Percentiles rank a stretch among this genome's conserved stretches.
phyloP scores from a whole-genome alignment of 2,797 vertebrate genomes.

The Hoplostethus atlanticus region DNA sequence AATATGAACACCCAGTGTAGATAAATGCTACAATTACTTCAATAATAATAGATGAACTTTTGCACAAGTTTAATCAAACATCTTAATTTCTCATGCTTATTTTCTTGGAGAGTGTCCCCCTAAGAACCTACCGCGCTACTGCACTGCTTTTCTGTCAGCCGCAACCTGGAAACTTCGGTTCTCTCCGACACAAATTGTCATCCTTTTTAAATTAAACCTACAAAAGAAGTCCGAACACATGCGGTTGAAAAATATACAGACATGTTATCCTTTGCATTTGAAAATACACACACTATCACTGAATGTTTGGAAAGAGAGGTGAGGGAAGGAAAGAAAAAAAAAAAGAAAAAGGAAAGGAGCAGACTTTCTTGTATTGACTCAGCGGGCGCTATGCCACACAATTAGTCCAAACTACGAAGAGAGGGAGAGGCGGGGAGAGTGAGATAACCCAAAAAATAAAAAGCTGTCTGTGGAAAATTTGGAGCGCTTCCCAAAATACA shows the following conservation, averaged over 20 bases:
- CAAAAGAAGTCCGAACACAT: slow-evolving; percentile 69
- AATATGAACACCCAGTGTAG: slow-evolving; percentile 31
- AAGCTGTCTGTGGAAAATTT: slow-evolving; percentile 83
- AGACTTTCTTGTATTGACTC: slow-evolving; percentile 77
- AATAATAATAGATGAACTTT: slow-evolving; percentile 56
- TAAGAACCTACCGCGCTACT: slow-evolving; percentile 56
- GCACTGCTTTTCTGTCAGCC: slow-evolving; percentile 58
- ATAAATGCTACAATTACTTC: slow-evolving; percentile 58
- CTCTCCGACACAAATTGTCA: slow-evolving; percentile 62
- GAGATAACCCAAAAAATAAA: slow-evolving; percentile 84
- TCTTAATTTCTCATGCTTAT: slow-evolving; percentile 68
- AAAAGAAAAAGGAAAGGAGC: slow-evolving; percentile 56
- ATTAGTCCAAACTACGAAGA: slow-evolving; percentile 75
- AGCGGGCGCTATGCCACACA: slow-evolving; percentile 71
- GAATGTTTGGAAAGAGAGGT: slow-evolving; percentile 79
- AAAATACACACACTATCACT: slow-evolving; percentile 83
- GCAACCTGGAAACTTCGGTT: slow-evolving; percentile 74
- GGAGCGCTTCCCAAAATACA: slow-evolving; percentile 80
- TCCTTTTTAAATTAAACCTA: slow-evolving; percentile 77
- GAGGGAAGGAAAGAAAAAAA: slow-evolving; percentile 48
- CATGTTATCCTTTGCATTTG: slow-evolving; percentile 81
- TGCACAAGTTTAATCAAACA: slow-evolving; percentile 69
- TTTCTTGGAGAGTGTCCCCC: slow-evolving; percentile 58
- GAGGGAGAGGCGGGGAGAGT: slow-evolving; percentile 61
- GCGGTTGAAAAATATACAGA: slow-evolving; percentile 82